phyloP scores from a whole-genome alignment of 1,140 invertebrate species.

The Aphis gossypii region DNA sequence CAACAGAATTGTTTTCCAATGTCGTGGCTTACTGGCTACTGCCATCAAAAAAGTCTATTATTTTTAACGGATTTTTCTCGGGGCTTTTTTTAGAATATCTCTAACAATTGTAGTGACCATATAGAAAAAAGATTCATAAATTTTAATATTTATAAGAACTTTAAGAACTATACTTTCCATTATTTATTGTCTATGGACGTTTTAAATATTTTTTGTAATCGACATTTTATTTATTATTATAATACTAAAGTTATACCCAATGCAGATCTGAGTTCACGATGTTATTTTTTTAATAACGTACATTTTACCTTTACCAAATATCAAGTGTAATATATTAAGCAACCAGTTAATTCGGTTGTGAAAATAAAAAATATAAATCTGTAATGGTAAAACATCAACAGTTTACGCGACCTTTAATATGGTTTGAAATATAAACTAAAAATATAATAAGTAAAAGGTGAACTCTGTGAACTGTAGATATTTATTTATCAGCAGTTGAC shows the following conservation, averaged over 20 bases:
- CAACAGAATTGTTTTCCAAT: no score
- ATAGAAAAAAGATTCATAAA: no score
- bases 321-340: no score
- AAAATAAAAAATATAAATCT: neutral
- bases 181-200: no score
- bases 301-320: neutral
- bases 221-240: neutral
- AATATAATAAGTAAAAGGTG: slow-evolving; percentile 29
- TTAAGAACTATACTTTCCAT: no score
- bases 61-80: no score
- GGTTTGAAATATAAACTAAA: neutral
- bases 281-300: neutral
- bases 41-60: no score
- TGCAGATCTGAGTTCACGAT: neutral
- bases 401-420: neutral
- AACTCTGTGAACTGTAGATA: slow-evolving; percentile 35
- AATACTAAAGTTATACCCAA: neutral
- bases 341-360: neutral
- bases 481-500: slow-evolving; percentile 10
- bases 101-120: no score
- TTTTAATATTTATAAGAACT: no score
- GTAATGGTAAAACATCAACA: neutral
- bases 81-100: no score
- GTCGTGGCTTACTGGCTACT: no score
- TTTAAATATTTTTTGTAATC: neutral